These are phyloP conservation scores for Epinotia brunnichana DNA, from an alignment of 2,888 invertebrate genomes.

Conservation along the genomic window DNA sequence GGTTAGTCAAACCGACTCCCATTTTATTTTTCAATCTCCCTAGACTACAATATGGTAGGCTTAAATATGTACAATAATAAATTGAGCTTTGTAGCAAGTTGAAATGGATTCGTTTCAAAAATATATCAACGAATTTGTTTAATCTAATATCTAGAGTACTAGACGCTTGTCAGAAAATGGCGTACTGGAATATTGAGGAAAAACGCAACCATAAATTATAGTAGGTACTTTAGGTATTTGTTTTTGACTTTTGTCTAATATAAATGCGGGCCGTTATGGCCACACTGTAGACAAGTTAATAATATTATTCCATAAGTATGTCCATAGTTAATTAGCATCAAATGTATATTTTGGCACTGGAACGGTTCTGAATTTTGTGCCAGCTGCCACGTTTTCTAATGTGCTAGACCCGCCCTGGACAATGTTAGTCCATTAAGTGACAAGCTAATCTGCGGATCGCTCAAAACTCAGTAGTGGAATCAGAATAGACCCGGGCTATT, in stretches of 20 bases:
- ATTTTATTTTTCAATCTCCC: not conserved
- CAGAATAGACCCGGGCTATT: not conserved
- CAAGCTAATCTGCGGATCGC: slow-evolving; percentile 18
- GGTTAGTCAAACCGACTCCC: not conserved
- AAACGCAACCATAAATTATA: not conserved
- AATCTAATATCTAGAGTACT: not conserved
- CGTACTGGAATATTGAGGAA: not conserved
- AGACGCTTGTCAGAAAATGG: not conserved
- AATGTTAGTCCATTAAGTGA: slow-evolving; percentile 18
- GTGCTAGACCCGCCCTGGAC: slow-evolving; percentile 34
- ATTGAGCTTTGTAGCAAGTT: no score
- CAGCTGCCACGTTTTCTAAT: slow-evolving; percentile 52
- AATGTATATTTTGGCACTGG: slow-evolving; percentile 51
- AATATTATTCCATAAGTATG: not conserved
- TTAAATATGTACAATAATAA: no score
- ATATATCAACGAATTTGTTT: not conserved
- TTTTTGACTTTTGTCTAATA: no score
- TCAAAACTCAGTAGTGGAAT: slow-evolving; percentile 10
- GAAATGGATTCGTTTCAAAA: not conserved
- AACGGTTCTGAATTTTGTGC: slow-evolving; percentile 58
- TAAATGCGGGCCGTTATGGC: not conserved
- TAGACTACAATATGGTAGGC: not conserved
- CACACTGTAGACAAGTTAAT: not conserved
- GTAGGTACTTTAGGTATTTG: no score
- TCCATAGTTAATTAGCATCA: slow-evolving; percentile 48